Evolutionary conservation across 2,113 vertebrate species (phyloP).

Genomic region (Rhinolophus ferrumequinum): DNA sequence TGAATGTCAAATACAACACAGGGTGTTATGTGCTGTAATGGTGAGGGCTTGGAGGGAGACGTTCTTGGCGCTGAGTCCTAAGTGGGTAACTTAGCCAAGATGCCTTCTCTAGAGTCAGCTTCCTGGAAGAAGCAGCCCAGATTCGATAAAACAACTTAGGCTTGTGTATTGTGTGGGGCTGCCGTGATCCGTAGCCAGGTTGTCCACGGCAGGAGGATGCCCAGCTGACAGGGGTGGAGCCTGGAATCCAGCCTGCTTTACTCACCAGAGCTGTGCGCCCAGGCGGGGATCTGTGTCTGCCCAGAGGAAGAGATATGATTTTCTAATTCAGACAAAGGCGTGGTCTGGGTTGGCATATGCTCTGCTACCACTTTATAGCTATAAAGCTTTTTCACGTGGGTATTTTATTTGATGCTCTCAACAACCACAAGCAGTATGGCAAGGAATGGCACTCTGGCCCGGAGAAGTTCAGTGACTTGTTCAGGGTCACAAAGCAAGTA

Average conservation of each 20-base stretch:
- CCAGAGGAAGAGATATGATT: background rate
- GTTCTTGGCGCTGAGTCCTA: background rate
- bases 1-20: background rate
- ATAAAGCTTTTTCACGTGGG: too few species aligned
- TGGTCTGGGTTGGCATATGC: background rate
- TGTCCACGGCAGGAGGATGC: background rate
- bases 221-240: background rate
- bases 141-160: background rate
- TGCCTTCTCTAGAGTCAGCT: background rate
- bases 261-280: background rate
- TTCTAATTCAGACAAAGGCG: background rate
- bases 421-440: background rate
- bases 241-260: background rate
- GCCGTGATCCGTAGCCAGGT: background rate
- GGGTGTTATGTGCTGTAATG: background rate
- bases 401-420: background rate
- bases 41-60: background rate
- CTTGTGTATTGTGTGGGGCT: background rate
- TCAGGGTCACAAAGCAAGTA: background rate
- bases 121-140: conserved; percentile 19
- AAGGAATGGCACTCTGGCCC: background rate
- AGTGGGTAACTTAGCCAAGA: background rate
- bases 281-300: background rate
- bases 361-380: background rate
- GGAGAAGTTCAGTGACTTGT: background rate